Conservation (phyloP, 2,888 invertebrate species). For the Sepioteuthis lessoniana region DNA sequence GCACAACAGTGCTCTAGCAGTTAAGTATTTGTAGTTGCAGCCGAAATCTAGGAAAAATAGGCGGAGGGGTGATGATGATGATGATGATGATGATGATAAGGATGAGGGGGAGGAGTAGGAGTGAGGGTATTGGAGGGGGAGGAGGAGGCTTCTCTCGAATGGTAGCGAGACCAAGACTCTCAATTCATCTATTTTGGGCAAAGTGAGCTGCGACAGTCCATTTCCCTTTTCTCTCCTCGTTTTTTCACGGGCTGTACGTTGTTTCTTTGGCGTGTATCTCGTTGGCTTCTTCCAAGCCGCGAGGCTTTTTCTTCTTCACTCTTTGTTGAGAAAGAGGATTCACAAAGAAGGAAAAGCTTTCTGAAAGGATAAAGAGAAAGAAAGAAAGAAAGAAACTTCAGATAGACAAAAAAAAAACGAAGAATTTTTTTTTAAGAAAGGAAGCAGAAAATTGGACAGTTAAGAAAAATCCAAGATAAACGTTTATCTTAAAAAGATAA, state of each 20-base stretch:
- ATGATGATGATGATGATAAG: not conserved
- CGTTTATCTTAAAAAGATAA: no score
- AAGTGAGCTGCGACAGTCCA: not conserved
- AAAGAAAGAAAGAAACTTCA: not conserved
- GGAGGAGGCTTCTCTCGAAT: not conserved
- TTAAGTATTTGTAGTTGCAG: not conserved
- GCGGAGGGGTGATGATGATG: no score
- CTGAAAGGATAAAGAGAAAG: not conserved
- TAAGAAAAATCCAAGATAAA: no score
- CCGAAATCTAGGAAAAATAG: not conserved
- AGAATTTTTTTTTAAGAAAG: not conserved
- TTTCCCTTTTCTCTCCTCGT: not conserved
- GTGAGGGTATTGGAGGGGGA: no score
- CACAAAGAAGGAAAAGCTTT: not conserved
- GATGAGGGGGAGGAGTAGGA: not conserved
- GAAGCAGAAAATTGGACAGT: no score
- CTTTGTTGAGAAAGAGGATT: not conserved
- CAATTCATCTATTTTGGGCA: not conserved
- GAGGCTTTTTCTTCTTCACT: conserved; percentile 16
- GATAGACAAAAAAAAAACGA: not conserved
- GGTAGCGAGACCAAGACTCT: not conserved
- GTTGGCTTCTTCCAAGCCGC: not conserved
- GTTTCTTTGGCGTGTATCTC: not conserved
- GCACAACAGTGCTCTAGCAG: not conserved
- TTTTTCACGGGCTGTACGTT: not conserved